These are phyloP conservation scores for Cyclophora albipunctata DNA, from an alignment of 2,888 invertebrate genomes.

Conservation along the genomic window DNA sequence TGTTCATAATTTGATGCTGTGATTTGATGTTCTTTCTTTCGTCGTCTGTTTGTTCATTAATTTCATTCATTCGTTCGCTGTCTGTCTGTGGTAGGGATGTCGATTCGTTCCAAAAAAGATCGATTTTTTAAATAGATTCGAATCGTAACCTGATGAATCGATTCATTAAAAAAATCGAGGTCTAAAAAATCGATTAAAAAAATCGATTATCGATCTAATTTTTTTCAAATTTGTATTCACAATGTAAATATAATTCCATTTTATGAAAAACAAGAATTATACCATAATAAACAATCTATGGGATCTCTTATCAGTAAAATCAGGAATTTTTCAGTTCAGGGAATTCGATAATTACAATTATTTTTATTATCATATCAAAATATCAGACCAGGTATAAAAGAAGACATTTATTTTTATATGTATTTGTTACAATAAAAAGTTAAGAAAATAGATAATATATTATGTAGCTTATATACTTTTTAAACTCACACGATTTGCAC, in stretches of 20 bases:
- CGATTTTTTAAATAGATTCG: conserved; percentile 5
- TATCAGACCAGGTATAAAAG: conserved; percentile 3
- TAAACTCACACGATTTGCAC: too few relatives aligned
- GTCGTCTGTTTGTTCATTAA: too few relatives aligned
- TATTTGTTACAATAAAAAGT: background rate
- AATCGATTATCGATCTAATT: background rate
- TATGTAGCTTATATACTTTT: too few relatives aligned
- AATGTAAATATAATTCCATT: conserved; percentile 2
- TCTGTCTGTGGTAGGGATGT: background rate
- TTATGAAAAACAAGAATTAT: conserved; percentile 3
- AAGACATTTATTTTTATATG: background rate
- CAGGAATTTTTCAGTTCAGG: too few relatives aligned
- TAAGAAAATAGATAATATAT: background rate
- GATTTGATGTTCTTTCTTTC: too few relatives aligned
- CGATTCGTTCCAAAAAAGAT: conserved; percentile 2
- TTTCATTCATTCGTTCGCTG: too few relatives aligned
- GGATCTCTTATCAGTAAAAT: conserved; percentile 2
- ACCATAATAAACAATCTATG: conserved; percentile 3
- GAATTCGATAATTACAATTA: background rate
- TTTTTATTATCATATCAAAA: conserved; percentile 6
- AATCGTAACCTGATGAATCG: conserved; percentile 1
- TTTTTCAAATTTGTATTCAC: background rate
- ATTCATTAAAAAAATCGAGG: conserved; percentile 2
- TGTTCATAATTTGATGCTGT: too few relatives aligned
- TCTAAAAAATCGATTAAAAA: conserved; percentile 1